Base-by-base conservation (phyloP, 2,797 vertebrate genomes). In the Mormyrus proboscirostris region DNA sequence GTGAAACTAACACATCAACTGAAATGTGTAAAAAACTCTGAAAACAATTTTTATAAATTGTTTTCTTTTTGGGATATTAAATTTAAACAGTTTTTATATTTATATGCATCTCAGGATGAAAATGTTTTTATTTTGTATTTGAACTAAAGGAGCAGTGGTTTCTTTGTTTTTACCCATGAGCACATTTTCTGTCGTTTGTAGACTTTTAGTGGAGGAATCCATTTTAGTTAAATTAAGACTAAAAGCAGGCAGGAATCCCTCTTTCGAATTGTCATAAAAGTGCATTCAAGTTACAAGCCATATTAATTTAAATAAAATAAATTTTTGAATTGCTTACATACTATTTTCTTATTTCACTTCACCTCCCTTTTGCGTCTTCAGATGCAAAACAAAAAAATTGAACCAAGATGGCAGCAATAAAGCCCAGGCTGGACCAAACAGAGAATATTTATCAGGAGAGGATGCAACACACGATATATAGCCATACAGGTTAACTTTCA, bases 401-500 rank as follows among this genome's bases (percentile, higher is more conserved):
- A 47, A 49, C 47, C 50, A 89, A 33, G 51, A 85, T 84, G 51
- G 79, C 25, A 83, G 69, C 87, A 25, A 53, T 38, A 55, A 84
- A 55, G 59, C 51, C 79, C 29, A 29, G 53, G 41, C 79, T 22
- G 82, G 90, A 90, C 88, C 62, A 89, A 91, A 51, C 88, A 76
- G 51, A 69, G 29, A 87, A 87, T 69, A 91, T 88, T 91, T 90
- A 88, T 91, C 92, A 33, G 47, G 47, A 94, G 92, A 87, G 88
- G 92, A 94, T 92, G 92, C 89, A 69, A 91, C 92, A 92, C 92
- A 90, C 91, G 92, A 90, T 90, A 93, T 88, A 89, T 25, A 82
- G 53, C 41, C 87, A 59, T 86, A 88, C 9, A 82, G 41, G 82
- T 76, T 83, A 73, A 88, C 87, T 89, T 89, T 87, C 84, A 87